Base-by-base conservation (phyloP, 2,113 vertebrate species). In the Chaetorhynchus papuensis region DNA sequence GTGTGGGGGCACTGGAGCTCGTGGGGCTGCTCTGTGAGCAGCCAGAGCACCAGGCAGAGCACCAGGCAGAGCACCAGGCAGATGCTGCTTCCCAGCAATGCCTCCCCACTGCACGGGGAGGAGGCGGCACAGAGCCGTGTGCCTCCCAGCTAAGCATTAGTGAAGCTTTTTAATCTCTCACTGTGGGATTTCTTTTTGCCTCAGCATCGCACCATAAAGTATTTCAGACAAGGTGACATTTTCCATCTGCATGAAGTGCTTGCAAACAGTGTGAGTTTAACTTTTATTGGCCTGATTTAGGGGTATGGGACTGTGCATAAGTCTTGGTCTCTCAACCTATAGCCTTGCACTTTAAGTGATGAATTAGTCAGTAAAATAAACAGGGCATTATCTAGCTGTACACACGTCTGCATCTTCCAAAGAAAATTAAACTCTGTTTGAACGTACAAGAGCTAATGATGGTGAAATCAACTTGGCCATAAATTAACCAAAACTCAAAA, bases 261-360 rank as follows among this genome's bases (percentile, higher is more conserved):
- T 97, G 93, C 96, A 97, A 97, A 97, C 96, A 94, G 92, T 95
- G 91, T 84, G 96, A 97, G 68, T 95, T 93, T 93, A 92, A 89
- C 94, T 96, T 97, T 97, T 96, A 96, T 96, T 95, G 95, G 93
- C 90, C 85, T 97, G 96, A 97, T 96, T 97, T 97, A 97, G 94
- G 91, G 91, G 93, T 75, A 71, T 93, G 83, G 94, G 72, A 93
- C 93, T 44, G 65, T 78, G 71, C 89, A 94, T 96, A 96, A 95
- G 95, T 96, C 90, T 97, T 95, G 96, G 93, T 97, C 91, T 95
- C 87, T 71, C 87, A 84, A 93, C 91, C 82, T 75, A 84, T 96
- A 97, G 91, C 79, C 89, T 89, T 92, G 89, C 91, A 96, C 95
- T 97, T 97, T 85, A 95, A 53, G 82, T 97, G 97, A 97, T 96